Base-by-base conservation (phyloP, 2,797 vertebrate genomes). In the Alcedo atthis region DNA sequence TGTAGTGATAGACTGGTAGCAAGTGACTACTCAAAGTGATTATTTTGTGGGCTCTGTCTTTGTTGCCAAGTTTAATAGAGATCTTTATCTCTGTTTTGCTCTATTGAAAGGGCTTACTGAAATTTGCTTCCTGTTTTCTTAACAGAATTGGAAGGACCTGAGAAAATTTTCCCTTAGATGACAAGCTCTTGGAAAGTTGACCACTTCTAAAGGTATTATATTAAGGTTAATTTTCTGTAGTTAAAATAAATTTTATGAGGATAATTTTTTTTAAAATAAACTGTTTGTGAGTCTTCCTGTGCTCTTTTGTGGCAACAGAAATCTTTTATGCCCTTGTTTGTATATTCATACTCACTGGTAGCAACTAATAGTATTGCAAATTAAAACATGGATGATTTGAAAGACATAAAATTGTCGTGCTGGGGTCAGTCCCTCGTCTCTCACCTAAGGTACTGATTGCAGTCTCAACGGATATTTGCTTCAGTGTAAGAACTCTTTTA, bases 121-220 rank as follows among this genome's bases (percentile, higher is more conserved):
- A 93, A 92, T 92, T 89, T 2, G 4, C 76, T 95, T 95, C 95
- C 92, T 93, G 85, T 93, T 94, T 93, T 85, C 57, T 69, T 83
- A 70, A 87, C 53, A 84, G 68, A 73, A 85, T 73, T 93, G 79
- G 71, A 93, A 87, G 78, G 82, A 92, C 67, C 78, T 51, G 79
- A 94, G 79, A 93, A 81, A 73, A 67, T 94, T 89, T 92, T 91
- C 68, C 66, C 64, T 67, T 81, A 63, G 66, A 55, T 93, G 84
- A 87, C 64, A 92, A 82, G 51, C 64, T 78, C 46, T 85, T 93
- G 69, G 87, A 78, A 93, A 54, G 74, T 37, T 84, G 43, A 49
- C 53, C 40, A 6, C n/a, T 89, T 75, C 35, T 54, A 33, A 40
- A 82, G 45, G 35, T 55, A 40, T 55, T 77, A 8, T 75, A 12